Evolutionary conservation across 2,888 invertebrate species (phyloP).

Genomic region (Oscheius sp.): DNA sequence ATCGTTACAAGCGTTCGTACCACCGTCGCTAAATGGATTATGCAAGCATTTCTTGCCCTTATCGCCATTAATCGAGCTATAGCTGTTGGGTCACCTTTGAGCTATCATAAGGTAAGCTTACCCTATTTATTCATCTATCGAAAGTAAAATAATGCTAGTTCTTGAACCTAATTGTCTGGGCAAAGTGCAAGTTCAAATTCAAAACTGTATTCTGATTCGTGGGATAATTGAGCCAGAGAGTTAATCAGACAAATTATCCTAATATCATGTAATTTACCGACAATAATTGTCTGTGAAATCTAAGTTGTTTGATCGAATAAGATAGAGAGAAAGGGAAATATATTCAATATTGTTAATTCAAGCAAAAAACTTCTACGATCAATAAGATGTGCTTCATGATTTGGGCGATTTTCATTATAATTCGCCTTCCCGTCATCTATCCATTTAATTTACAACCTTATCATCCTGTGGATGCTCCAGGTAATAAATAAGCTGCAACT

Average conservation of each 20-base stretch:
- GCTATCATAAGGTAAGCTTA: neutral
- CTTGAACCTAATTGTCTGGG: too few relatives aligned
- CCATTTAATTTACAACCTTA: neutral
- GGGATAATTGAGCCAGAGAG: too few relatives aligned
- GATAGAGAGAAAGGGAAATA: neutral
- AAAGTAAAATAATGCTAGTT: neutral
- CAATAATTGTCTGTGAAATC: neutral
- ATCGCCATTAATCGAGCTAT: neutral
- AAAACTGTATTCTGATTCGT: too few relatives aligned
- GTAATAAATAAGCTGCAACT: neutral
- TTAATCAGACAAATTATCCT: too few relatives aligned
- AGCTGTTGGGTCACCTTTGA: neutral
- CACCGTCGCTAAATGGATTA: neutral
- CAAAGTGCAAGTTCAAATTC: too few relatives aligned
- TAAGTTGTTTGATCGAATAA: neutral
- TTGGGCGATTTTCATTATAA: neutral
- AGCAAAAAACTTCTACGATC: neutral
- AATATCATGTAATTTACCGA: neutral
- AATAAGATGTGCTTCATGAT: neutral
- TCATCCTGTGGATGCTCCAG: neutral
- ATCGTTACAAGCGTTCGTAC: neutral
- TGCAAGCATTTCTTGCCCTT: neutral
- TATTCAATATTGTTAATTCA: neutral
- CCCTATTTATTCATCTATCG: neutral
- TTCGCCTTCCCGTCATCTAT: constrained; percentile 13